phyloP scores from a whole-genome alignment of 2,888 invertebrate species.

The Lasioglossum marginatum region DNA sequence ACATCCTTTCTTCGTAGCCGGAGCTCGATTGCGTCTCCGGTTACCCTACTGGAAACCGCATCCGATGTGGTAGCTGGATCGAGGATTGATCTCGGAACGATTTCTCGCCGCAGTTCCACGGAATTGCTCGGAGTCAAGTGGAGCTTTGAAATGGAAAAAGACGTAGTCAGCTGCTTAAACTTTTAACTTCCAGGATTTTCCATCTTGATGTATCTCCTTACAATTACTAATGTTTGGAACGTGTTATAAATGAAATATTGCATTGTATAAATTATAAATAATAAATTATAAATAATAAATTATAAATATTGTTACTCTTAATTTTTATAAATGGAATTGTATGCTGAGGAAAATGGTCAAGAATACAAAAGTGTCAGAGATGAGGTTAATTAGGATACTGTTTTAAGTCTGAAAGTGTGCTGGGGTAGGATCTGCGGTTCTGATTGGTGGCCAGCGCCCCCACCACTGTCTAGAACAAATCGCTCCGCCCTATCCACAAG shows the following conservation, averaged over 20 bases:
- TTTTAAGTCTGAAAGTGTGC: background rate
- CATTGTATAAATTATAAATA: background rate
- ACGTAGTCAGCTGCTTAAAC: background rate
- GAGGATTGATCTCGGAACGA: slow-evolving; percentile 52
- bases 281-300: background rate
- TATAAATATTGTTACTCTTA: too few relatives aligned
- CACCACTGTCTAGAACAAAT: background rate
- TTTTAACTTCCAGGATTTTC: background rate
- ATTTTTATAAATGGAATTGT: too few relatives aligned
- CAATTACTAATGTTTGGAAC: background rate
- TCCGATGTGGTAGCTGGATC: background rate
- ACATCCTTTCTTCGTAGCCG: slow-evolving; percentile 44
- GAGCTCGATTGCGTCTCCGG: slow-evolving; percentile 48
- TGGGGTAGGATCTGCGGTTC: background rate
- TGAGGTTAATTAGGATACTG: background rate
- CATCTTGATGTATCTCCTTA: background rate
- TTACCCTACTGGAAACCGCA: slow-evolving; percentile 49
- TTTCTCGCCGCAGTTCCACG: slow-evolving; percentile 30
- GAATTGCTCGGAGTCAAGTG: slow-evolving; percentile 35
- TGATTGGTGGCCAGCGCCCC: background rate
- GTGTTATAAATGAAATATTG: background rate
- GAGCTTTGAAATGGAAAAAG: background rate
- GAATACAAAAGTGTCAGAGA: background rate
- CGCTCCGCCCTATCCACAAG: too few relatives aligned
- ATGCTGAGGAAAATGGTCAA: too few relatives aligned